Evolutionary conservation across 2,797 vertebrate species (phyloP), one percentile per base, ranked within the genome.

Genomic region (Chrosomus eos): DNA sequence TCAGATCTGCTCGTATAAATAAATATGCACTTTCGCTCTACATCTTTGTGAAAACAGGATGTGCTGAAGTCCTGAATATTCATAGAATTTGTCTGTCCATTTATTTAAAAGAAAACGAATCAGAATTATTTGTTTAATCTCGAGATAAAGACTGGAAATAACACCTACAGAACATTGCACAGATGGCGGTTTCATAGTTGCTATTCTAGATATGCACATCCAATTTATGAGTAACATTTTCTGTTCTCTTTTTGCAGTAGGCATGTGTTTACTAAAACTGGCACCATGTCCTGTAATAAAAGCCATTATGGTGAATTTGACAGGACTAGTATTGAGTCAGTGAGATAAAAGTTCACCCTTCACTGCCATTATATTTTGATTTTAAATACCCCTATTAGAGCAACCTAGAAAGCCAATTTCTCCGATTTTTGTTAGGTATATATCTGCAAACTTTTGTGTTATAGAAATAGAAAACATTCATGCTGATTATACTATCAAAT

Each of bases 241-340:
- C n/a, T 45, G 40, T 64, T 79, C 77, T 48, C 40, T 48, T 64
- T 66, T 48, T 66, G 58, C 77, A 48, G 19, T 33, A 64, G 60
- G 31, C 18, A 14, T 83, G 16, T 77, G 80, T 72, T 81, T 51
- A 43, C 31, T 45, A 64, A 79, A 62, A 64, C 80, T 45, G 80
- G 74, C 43, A 40, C 43, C 18, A 84, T 86, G 68, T 73, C 45
- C n/a, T 33, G 19, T 58, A 86, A 86, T 83, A 80, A 80, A 85
- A 83, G 40, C 55, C 79, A 86, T 73, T 67, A 83, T 62, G 72
- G 28, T 73, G 70, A 45, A 58, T 38, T 36, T 73, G 62, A 77
- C 66, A 36, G 72, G 62, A 77, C 40, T 36, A 28, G 72, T 43
- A 53, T 81, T 62, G 38, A 75, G 58, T 66, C 77, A 48, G 40